phyloP scores from a whole-genome alignment of 1,140 invertebrate genomes.

The Mesaphorura yosii region DNA sequence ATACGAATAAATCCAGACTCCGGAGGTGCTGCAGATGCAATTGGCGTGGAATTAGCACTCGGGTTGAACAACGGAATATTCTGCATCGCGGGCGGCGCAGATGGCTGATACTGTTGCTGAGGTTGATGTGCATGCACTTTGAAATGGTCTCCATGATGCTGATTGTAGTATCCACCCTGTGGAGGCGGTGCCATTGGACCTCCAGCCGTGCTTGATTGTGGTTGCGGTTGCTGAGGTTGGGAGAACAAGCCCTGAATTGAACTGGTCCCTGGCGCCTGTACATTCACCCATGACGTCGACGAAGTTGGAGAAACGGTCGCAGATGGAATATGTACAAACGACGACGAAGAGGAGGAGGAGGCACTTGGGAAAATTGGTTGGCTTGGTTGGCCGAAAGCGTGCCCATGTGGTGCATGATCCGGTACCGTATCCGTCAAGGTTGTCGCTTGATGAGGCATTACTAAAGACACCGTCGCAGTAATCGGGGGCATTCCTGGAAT shows the following conservation, averaged over 20 bases:
- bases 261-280: neutral
- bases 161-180: constrained; percentile 8
- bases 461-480: constrained; percentile 59
- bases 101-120: neutral
- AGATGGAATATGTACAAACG: neutral
- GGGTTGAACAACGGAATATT: constrained; percentile 29
- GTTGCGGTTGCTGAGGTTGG: neutral
- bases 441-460: constrained; percentile 17
- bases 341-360: neutral
- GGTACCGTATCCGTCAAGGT: neutral
- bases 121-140: constrained; percentile 6
- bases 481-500: constrained; percentile 71
- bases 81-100: constrained; percentile 17
- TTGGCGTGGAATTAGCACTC: constrained; percentile 26
- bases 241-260: constrained; percentile 5
- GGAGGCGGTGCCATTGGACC: constrained; percentile 18
- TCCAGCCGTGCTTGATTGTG: constrained; percentile 2
- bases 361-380: neutral
- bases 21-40: constrained; percentile 1
- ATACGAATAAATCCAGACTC: constrained; percentile 4
- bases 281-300: constrained; percentile 5
- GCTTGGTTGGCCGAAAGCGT: neutral
- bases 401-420: neutral
- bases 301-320: constrained; percentile 8
- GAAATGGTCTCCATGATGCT: neutral